Evolutionary conservation across 2,797 vertebrate species (phyloP).

Genomic region (Schizopygopsis pylzovi): DNA sequence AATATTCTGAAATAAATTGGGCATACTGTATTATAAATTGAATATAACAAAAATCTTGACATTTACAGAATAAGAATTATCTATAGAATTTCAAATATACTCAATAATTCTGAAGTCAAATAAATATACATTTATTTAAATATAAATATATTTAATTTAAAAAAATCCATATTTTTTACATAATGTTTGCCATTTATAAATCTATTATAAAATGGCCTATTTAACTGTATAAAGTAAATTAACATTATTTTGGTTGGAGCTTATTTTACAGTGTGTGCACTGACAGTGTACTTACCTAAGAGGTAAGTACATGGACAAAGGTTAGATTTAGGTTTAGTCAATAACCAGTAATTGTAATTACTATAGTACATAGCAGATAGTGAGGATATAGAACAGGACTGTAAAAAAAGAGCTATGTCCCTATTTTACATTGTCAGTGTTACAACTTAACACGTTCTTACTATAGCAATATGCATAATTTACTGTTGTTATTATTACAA

Average conservation of each 20-base stretch:
- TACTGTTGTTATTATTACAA: background rate
- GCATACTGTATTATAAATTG: background rate
- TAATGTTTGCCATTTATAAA: background rate
- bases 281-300: background rate
- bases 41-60: background rate
- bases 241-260: background rate
- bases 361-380: background rate
- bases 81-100: background rate
- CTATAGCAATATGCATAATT: background rate
- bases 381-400: background rate
- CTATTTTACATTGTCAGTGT: background rate
- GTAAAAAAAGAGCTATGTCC: background rate
- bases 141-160: too few relatives aligned
- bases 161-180: background rate
- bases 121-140: background rate
- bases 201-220: background rate
- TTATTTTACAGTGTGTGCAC: background rate
- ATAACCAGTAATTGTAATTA: background rate
- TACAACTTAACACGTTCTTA: background rate
- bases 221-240: background rate
- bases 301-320: background rate
- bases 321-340: background rate
- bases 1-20: background rate
- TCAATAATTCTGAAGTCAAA: background rate
- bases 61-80: background rate